These are phyloP conservation scores for Elegia similella DNA, from an alignment of 2,888 invertebrate species.

Conservation along the genomic window DNA sequence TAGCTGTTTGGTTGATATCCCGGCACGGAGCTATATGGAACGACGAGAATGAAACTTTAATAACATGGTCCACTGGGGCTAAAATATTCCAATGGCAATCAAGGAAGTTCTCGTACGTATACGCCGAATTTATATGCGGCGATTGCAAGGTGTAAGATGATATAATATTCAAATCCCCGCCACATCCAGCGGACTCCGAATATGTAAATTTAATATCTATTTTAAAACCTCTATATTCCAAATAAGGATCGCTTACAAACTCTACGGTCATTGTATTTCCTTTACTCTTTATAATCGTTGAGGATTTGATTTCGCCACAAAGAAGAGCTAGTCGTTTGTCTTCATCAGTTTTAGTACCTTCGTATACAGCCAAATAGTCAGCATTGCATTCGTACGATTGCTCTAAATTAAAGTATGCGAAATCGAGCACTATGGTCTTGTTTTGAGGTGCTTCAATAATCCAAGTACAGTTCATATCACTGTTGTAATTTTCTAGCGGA, in stretches of 20 bases:
- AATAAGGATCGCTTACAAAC: slow-evolving; percentile 63
- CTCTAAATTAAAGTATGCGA: slow-evolving; percentile 82
- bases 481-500: slow-evolving; percentile 66
- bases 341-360: slow-evolving; percentile 44
- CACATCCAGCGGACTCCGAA: slow-evolving; percentile 84
- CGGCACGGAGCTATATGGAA: slow-evolving; percentile 77
- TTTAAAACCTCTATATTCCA: slow-evolving; percentile 77
- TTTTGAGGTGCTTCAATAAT: slow-evolving; percentile 85
- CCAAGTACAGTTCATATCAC: slow-evolving; percentile 88
- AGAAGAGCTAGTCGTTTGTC: slow-evolving; percentile 78
- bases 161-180: slow-evolving; percentile 83
- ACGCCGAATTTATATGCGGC: slow-evolving; percentile 51
- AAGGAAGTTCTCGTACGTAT: slow-evolving; percentile 83
- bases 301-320: slow-evolving; percentile 84
- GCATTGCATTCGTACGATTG: slow-evolving; percentile 67
- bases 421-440: slow-evolving; percentile 84
- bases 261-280: slow-evolving; percentile 81
- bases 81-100: slow-evolving; percentile 89
- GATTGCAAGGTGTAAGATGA: slow-evolving; percentile 59
- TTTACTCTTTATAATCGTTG: slow-evolving; percentile 82
- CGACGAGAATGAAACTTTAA: slow-evolving; percentile 81
- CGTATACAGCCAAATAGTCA: slow-evolving; percentile 85
- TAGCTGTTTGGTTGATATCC: slow-evolving; percentile 59
- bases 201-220: slow-evolving; percentile 83
- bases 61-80: slow-evolving; percentile 81